Percentiles rank a stretch among this genome's conserved stretches.
phyloP scores from a whole-genome alignment of 1,140 invertebrate genomes.

The Aleiodes sp. region DNA sequence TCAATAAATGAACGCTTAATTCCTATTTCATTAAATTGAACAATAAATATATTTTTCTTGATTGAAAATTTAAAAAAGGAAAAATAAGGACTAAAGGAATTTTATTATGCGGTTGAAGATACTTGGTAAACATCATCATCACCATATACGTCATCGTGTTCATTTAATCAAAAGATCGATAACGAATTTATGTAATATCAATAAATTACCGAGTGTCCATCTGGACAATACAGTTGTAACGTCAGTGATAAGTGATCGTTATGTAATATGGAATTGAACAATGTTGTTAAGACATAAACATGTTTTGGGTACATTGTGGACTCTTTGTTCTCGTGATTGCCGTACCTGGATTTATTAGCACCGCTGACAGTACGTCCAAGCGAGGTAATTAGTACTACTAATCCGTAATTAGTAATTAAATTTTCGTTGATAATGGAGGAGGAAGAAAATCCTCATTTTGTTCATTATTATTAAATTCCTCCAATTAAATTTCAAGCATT shows the following conservation, averaged over 20 bases:
- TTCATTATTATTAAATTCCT: neutral
- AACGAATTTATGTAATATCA: slow-evolving; percentile 34
- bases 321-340: slow-evolving; percentile 66
- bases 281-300: slow-evolving; percentile 68
- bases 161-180: slow-evolving; percentile 23
- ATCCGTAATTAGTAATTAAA: no score
- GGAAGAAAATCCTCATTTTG: neutral
- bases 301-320: slow-evolving; percentile 67
- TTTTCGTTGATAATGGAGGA: neutral
- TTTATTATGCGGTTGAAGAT: slow-evolving; percentile 15
- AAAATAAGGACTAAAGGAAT: neutral
- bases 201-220: neutral
- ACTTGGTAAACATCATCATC: neutral
- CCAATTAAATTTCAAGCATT: no score
- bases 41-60: no score
- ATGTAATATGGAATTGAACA: slow-evolving; percentile 66
- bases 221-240: neutral
- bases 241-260: slow-evolving; percentile 58
- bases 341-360: slow-evolving; percentile 65
- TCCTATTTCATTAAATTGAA: no score
- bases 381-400: slow-evolving; percentile 62
- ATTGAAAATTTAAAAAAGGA: neutral
- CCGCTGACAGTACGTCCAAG: slow-evolving; percentile 61
- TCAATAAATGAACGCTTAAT: neutral
- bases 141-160: neutral